These are phyloP conservation scores for Microcebus griseorufus DNA, from an alignment of 2,113 vertebrate species.

Conservation along the genomic window DNA sequence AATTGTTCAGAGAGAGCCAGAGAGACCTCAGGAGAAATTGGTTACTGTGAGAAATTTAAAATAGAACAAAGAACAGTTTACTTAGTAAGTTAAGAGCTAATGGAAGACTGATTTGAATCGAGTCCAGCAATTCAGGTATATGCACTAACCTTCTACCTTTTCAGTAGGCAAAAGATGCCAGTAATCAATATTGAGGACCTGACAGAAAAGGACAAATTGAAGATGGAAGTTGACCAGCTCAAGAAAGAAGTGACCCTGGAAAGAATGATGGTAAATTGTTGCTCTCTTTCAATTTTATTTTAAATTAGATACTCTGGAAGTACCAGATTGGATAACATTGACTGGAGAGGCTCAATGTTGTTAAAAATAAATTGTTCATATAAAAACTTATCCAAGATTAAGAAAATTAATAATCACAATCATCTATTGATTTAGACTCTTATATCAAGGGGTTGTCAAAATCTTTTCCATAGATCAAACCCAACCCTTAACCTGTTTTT, in stretches of 20 bases:
- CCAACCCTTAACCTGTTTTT: neutral
- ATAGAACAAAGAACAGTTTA: neutral
- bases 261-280: conserved; percentile 90
- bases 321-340: neutral
- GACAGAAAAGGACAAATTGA: conserved; percentile 94
- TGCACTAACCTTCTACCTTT: neutral
- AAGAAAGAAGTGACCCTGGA: conserved; percentile 93
- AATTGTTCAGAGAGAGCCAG: conserved; percentile 70
- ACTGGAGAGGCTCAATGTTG: neutral
- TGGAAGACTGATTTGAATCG: neutral
- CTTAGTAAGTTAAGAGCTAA: conserved; percentile 59
- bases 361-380: neutral
- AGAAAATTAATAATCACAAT: conserved; percentile 8
- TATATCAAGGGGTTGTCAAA: neutral
- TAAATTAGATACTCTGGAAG: neutral
- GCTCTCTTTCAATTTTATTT: neutral
- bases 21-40: conserved; percentile 13
- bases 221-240: conserved; percentile 95
- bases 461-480: neutral
- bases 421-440: neutral
- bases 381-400: neutral
- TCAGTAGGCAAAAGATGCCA: conserved; percentile 86
- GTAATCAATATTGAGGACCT: conserved; percentile 94
- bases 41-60: conserved; percentile 53
- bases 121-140: neutral